These are phyloP conservation scores for Tapera naevia DNA, from an alignment of 2,797 vertebrate species.

Conservation along the genomic window DNA sequence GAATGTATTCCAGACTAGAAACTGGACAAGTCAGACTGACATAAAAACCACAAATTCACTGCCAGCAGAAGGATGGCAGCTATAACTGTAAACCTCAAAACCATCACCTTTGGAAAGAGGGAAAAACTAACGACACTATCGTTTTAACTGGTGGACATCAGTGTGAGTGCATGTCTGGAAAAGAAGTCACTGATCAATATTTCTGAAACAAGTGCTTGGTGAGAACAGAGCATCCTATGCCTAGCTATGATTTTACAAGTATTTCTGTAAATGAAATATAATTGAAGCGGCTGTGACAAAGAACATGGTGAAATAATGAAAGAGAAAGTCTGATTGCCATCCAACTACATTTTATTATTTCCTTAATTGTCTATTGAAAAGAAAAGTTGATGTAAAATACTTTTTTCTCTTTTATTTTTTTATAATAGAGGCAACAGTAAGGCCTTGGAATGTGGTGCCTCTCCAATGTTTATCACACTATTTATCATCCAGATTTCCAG, in stretches of 20 bases:
- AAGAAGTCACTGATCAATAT: not conserved
- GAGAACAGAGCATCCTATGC: not conserved
- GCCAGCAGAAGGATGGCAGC: not conserved
- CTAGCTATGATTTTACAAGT: not conserved
- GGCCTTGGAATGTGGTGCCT: conserved; percentile 34
- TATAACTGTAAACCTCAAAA: not conserved
- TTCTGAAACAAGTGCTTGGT: accelerated
- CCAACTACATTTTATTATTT: not conserved
- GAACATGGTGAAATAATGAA: not conserved
- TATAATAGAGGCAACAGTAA: not conserved
- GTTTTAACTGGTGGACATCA: not conserved
- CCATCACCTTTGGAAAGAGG: not conserved
- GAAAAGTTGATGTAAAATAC: not conserved
- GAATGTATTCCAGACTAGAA: not conserved
- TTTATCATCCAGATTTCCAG: conserved; percentile 29
- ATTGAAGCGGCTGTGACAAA: not conserved
- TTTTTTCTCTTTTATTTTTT: not conserved
- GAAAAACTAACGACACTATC: not conserved
- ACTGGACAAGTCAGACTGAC: not conserved
- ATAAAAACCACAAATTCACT: not conserved
- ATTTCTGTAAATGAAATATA: not conserved
- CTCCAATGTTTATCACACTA: conserved; percentile 39
- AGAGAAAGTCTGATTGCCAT: not conserved
- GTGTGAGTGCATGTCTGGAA: not conserved
- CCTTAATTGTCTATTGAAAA: not conserved